phyloP scores from a whole-genome alignment of 2,888 invertebrate species.

The Rosalia funebris region DNA sequence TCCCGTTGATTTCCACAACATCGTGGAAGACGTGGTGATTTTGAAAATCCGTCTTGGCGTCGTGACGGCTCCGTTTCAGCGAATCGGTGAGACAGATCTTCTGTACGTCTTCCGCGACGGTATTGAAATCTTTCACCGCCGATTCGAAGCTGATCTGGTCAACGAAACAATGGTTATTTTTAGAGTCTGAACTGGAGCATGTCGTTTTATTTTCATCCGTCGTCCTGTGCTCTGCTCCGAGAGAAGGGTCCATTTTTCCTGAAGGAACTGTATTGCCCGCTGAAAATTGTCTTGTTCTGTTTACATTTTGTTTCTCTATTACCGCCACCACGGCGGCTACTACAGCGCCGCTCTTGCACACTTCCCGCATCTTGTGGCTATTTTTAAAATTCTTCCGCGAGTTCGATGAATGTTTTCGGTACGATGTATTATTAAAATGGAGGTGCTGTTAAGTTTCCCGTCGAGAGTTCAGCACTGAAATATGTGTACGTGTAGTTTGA shows the following conservation, averaged over 20 bases:
- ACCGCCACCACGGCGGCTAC: slow-evolving; percentile 70
- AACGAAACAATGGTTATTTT: slow-evolving; percentile 49
- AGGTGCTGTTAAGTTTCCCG: neutral
- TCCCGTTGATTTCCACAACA: slow-evolving; percentile 14
- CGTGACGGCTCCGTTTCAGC: slow-evolving; percentile 37
- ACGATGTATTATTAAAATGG: neutral
- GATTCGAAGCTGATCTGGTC: slow-evolving; percentile 58
- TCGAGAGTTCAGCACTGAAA: neutral
- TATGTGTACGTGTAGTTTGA: neutral
- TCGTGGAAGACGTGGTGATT: slow-evolving; percentile 19
- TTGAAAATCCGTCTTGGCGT: slow-evolving; percentile 37
- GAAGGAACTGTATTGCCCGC: slow-evolving; percentile 1
- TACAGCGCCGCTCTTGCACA: slow-evolving; percentile 64
- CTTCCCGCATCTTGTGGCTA: slow-evolving; percentile 51
- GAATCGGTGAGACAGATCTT: slow-evolving; percentile 52
- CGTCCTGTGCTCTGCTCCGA: slow-evolving; percentile 16
- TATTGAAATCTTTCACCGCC: slow-evolving; percentile 60
- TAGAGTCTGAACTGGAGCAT: slow-evolving; percentile 39
- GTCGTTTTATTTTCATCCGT: slow-evolving; percentile 22
- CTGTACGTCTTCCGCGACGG: slow-evolving; percentile 60
- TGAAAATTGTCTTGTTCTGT: slow-evolving; percentile 18
- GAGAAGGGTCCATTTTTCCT: neutral
- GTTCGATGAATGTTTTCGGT: neutral
- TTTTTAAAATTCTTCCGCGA: slow-evolving; percentile 16
- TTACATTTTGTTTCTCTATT: slow-evolving; percentile 59